Evolutionary conservation across 2,113 vertebrate genomes (phyloP), one percentile per base, ranked within the genome.

Genomic region (Trachemys scripta): DNA sequence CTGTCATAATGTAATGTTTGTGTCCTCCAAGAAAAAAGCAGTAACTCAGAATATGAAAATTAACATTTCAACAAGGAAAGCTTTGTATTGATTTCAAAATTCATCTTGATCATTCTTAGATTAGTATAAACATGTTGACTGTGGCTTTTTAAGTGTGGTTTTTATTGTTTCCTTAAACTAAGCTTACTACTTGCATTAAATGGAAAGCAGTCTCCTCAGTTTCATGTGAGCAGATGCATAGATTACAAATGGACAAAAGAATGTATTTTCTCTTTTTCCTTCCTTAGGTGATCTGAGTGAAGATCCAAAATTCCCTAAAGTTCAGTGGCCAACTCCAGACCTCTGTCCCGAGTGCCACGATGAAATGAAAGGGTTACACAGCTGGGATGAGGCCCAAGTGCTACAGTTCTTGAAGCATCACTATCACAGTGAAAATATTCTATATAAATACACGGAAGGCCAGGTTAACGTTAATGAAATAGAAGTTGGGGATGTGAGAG

Each of bases 251-350:
- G n/a, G n/a, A n/a, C n/a, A n/a, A n/a, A n/a, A n/a, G n/a, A n/a
- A n/a, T n/a, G n/a, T 0, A 2, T 35, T 14, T 51, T 22, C 87
- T 42, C 54, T 54, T 20, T 69, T 54, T 17, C 88, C 94, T 62
- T n/a, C 7, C n/a, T 65, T 81, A 99, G 99, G 99, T 5, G 98
- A 99, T 11, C 97, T 98, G 65, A 99, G 99, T 1, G 99, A 99
- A 83, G 99, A 99, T 95, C 99, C 99, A 3, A 98, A 96, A 95
- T 99, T 99, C 88, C 99, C 99, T 3, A 99, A 99, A 96, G 98
- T 98, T 1, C 98, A 98, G 1, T 99, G 99, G 99, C 99, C 99
- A 1, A 98, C 98, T 75, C 99, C 99, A 6, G 98, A 99, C 56
- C 96, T 99, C 59, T 99, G 99, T 86, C 96, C 99, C 1, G 92